phyloP scores from a whole-genome alignment of 1,140 invertebrate genomes.

The Acromyrmex charruanus region DNA sequence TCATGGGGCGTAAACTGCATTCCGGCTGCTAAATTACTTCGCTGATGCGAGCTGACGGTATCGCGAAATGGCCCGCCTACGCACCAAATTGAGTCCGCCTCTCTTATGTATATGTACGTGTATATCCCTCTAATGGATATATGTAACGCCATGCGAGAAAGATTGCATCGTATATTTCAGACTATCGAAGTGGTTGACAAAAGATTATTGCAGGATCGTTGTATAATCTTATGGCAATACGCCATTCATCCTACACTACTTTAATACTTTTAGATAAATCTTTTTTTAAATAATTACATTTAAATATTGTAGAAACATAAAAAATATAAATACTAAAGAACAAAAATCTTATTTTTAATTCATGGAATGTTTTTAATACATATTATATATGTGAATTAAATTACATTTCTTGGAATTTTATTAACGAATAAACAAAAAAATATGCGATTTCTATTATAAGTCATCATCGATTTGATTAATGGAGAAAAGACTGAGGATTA shows the following conservation, averaged over 20 bases:
- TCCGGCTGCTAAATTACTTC: constrained; percentile 68
- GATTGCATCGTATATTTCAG: neutral
- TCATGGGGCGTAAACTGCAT: constrained; percentile 70
- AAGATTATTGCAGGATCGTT: neutral
- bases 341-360: neutral
- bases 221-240: neutral
- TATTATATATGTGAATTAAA: neutral
- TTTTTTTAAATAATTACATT: neutral
- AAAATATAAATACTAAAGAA: neutral
- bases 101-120: neutral
- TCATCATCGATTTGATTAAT: neutral
- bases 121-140: neutral
- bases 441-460: neutral
- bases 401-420: neutral
- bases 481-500: neutral
- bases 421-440: neutral
- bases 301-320: neutral
- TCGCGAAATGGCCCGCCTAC: constrained; percentile 60
- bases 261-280: neutral
- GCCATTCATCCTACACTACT: neutral
- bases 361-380: neutral
- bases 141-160: neutral
- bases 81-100: constrained; percentile 31
- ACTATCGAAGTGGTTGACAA: neutral
- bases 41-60: constrained; percentile 65